A percentile compares a stretch with the other conserved stretches of the same genome.
Evolutionary conservation across 2,797 vertebrate species (phyloP).

Genomic region (Glyptemys insculpta): DNA sequence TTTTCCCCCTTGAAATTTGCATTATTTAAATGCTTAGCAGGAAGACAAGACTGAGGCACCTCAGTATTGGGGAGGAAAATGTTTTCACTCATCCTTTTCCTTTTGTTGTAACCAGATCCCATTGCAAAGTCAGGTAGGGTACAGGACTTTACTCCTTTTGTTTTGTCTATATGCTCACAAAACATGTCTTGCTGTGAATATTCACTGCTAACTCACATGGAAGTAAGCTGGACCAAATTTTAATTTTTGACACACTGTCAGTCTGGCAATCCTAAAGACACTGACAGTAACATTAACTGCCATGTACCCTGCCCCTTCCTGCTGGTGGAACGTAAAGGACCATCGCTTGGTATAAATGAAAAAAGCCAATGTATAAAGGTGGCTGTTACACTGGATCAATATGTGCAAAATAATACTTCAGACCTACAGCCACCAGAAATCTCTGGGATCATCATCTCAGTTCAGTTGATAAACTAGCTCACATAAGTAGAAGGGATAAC

Average conservation of each 20-base stretch:
- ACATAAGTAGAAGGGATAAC: not conserved
- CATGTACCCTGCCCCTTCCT: not conserved
- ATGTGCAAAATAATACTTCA: not conserved
- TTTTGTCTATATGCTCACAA: constrained; percentile 38
- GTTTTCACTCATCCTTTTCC: not conserved
- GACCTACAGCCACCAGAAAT: not conserved
- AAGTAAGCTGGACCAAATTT: not conserved
- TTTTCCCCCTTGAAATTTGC: constrained; percentile 62
- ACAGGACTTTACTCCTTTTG: constrained; percentile 27
- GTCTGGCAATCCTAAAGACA: not conserved
- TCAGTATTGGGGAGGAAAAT: not conserved
- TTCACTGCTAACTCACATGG: constrained; percentile 7
- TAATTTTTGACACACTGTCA: constrained; percentile 8
- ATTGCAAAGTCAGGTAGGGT: constrained; percentile 60
- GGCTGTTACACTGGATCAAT: not conserved
- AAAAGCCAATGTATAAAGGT: not conserved
- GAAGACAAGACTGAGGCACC: constrained; percentile 27
- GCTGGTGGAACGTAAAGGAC: not conserved
- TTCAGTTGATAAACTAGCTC: not conserved
- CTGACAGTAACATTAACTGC: not conserved
- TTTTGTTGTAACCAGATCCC: not conserved
- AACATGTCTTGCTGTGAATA: constrained; percentile 12
- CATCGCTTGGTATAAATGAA: not conserved
- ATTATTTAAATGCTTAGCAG: constrained; percentile 74
- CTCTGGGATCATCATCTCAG: not conserved